These are phyloP conservation scores for Lophius americanus DNA, from an alignment of 2,797 vertebrate genomes.

Conservation along the genomic window DNA sequence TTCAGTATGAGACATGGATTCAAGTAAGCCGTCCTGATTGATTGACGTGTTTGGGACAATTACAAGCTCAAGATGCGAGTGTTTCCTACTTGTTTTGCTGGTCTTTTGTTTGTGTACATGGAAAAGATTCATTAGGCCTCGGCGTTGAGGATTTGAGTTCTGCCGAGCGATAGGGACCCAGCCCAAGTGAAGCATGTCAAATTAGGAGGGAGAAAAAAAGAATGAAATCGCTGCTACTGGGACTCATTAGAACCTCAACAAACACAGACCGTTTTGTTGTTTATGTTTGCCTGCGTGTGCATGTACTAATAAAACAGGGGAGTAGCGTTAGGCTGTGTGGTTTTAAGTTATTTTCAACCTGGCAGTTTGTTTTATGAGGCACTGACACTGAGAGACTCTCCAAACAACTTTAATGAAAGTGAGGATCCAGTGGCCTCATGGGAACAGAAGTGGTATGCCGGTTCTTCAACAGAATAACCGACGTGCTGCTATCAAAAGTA, in stretches of 20 bases:
- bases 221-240: slow-evolving; percentile 73
- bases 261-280: slow-evolving; percentile 66
- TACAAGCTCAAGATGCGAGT: slow-evolving; percentile 60
- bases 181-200: slow-evolving; percentile 81
- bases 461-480: slow-evolving; percentile 52
- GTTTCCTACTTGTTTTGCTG: slow-evolving; percentile 64
- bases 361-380: slow-evolving; percentile 83
- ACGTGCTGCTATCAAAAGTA: slow-evolving; percentile 49
- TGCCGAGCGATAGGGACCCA: slow-evolving; percentile 67
- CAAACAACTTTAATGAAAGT: slow-evolving; percentile 80
- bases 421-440: slow-evolving; percentile 56
- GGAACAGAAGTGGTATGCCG: slow-evolving; percentile 49
- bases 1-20: slow-evolving; percentile 27
- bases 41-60: slow-evolving; percentile 73
- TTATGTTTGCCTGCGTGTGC: slow-evolving; percentile 50
- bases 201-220: slow-evolving; percentile 71
- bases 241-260: slow-evolving; percentile 82
- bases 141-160: slow-evolving; percentile 72
- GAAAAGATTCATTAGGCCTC: slow-evolving; percentile 77
- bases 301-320: slow-evolving; percentile 58
- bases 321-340: slow-evolving; percentile 60
- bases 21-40: slow-evolving; percentile 48
- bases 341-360: slow-evolving; percentile 86
- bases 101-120: slow-evolving; percentile 67
- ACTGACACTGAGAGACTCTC: slow-evolving; percentile 64